Evolutionary conservation across 1,140 invertebrate species (phyloP).

Genomic region (Anoplophora glabripennis): DNA sequence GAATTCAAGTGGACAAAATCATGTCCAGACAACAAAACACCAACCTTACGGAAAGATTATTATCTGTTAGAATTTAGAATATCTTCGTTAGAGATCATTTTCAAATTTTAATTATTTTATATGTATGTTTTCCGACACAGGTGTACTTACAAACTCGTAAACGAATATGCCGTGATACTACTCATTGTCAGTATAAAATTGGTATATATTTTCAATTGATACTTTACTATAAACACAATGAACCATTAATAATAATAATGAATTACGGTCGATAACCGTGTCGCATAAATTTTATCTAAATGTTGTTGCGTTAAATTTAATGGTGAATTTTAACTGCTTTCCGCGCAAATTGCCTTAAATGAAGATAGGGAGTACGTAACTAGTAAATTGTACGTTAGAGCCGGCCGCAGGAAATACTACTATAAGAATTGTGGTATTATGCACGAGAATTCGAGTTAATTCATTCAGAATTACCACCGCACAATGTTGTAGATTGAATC

Average conservation of each 20-base stretch:
- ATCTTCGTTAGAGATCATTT: too few relatives aligned
- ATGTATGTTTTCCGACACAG: too few relatives aligned
- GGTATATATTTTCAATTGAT: background rate
- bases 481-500: slow-evolving; percentile 31
- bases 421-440: slow-evolving; percentile 12
- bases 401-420: slow-evolving; percentile 12
- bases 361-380: background rate
- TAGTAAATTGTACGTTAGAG: background rate
- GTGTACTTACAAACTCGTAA: too few relatives aligned
- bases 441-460: slow-evolving; percentile 21
- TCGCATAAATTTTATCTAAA: slow-evolving; percentile 32
- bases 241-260: slow-evolving; percentile 28
- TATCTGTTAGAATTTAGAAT: too few relatives aligned
- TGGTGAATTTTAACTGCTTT: slow-evolving; percentile 23
- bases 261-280: slow-evolving; percentile 23
- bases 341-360: slow-evolving; percentile 27
- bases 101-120: too few relatives aligned
- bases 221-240: background rate
- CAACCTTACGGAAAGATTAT: too few relatives aligned
- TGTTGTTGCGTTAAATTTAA: slow-evolving; percentile 31
- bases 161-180: too few relatives aligned
- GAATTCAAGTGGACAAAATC: too few relatives aligned
- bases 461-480: slow-evolving; percentile 22
- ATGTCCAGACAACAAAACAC: too few relatives aligned
- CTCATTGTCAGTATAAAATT: background rate